These are phyloP conservation scores for Psettodes erumei DNA, from an alignment of 2,113 vertebrate genomes.

Conservation along the genomic window DNA sequence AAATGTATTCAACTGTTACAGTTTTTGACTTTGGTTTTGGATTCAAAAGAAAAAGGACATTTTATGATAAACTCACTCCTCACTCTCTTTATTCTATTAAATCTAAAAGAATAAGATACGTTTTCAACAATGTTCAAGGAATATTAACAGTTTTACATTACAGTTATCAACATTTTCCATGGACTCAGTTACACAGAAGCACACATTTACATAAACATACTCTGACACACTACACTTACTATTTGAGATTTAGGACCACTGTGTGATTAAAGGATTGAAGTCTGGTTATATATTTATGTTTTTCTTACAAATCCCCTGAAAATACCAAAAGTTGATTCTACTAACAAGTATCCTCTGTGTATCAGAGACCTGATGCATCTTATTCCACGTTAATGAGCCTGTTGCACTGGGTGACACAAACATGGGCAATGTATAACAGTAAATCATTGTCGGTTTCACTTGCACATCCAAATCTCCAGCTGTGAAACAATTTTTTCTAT, in stretches of 20 bases:
- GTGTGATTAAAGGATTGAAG: slow-evolving; percentile 11
- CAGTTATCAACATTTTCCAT: slow-evolving; percentile 27
- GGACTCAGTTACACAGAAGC: slow-evolving; percentile 35
- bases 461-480: neutral
- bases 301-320: slow-evolving; percentile 4
- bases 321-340: neutral
- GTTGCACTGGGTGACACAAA: neutral
- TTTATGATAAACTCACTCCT: slow-evolving; percentile 10
- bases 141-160: slow-evolving; percentile 44
- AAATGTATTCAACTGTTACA: too few relatives aligned
- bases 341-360: neutral
- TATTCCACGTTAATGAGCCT: neutral
- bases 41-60: neutral
- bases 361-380: neutral
- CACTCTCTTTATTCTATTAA: slow-evolving; percentile 52
- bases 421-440: neutral
- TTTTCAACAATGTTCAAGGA: slow-evolving; percentile 38
- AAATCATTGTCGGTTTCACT: too few relatives aligned
- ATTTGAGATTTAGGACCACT: slow-evolving; percentile 9
- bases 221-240: neutral
- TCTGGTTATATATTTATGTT: neutral
- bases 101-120: slow-evolving; percentile 19
- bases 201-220: slow-evolving; percentile 34
- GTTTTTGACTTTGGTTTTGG: too few relatives aligned
- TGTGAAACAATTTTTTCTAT: too few relatives aligned